Evolutionary conservation across 2,888 invertebrate species (phyloP).

Genomic region (Pseudolycoriella hygida): DNA sequence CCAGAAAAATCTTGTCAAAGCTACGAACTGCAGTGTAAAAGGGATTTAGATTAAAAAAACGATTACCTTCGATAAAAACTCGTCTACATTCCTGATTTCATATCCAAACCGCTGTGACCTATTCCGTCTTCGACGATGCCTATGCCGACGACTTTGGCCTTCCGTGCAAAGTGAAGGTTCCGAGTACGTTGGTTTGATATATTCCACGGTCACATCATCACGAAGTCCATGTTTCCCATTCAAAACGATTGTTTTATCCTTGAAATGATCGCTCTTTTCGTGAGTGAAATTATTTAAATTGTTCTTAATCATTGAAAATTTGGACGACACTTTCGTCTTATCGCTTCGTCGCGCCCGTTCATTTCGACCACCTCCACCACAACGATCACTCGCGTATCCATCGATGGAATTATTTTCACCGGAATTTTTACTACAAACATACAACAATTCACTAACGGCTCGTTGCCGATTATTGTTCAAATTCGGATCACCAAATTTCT

Average conservation of each 20-base stretch:
- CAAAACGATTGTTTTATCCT: background rate
- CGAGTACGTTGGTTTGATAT: conserved; percentile 5
- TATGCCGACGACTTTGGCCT: background rate
- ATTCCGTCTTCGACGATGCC: conserved; percentile 30
- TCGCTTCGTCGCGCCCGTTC: background rate
- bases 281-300: background rate
- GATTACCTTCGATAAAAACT: conserved; percentile 52
- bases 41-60: too few species aligned
- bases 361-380: background rate
- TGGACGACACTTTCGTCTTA: background rate
- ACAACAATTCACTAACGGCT: background rate
- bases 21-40: background rate
- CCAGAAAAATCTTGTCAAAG: too few species aligned
- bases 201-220: background rate
- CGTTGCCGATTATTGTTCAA: too few species aligned
- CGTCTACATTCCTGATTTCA: conserved; percentile 62
- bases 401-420: too few species aligned
- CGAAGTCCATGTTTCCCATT: background rate
- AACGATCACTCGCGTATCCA: conserved; percentile 13
- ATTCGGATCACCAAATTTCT: conserved; percentile 9
- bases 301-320: background rate
- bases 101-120: conserved; percentile 41
- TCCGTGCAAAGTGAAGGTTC: conserved; percentile 6
- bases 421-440: conserved; percentile 19
- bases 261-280: background rate